Evolutionary conservation across 2,888 invertebrate genomes (phyloP), one percentile per base, ranked within the genome.

Genomic region (Theretra japonica): DNA sequence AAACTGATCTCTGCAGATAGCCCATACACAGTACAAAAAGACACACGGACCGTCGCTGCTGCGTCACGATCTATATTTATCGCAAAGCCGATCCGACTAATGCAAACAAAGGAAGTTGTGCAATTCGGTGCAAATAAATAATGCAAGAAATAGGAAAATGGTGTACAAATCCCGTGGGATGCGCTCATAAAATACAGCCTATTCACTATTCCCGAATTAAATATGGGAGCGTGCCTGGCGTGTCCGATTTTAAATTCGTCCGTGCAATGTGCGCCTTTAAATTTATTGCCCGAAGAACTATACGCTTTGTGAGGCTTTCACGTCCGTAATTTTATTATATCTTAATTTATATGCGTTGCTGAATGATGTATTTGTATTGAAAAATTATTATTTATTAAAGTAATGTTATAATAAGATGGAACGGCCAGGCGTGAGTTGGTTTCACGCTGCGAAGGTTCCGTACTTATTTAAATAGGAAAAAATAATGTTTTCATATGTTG

Each of bases 171-270:
- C 53, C 56, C 53, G 30, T 23, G 33, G 15, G 68, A 57, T 57
- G 41, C 53, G 57, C 48, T 21, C 58, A 57, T 71, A 71, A 71
- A 68, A 68, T 48, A 71, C 21, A 48, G 68, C 58, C 48, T 58
- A 68, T 80, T 79, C 80, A 83, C 79, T 59, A 71, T 80, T 78
- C 80, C 83, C 78, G 79, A 85, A 85, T 82, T 83, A 84, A 82
- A 79, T 75, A 77, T 78, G 73, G 72, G 77, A 73, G 83, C 82
- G 82, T 82, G 83, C 79, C 79, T 77, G 76, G 79, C 77, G 76
- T 75, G 75, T 74, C 73, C 75, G 73, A 81, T 81, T 80, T 79
- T 74, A 78, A 81, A 82, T 77, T 79, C 76, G 71, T 73, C 48
- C 59, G 70, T 74, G 70, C 70, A 73, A 65, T 68, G 57, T 60